Percentiles rank a stretch among this genome's conserved stretches.
These are phyloP conservation scores for Spicauda simplicius DNA, from an alignment of 2,888 invertebrate species.

Conservation along the genomic window DNA sequence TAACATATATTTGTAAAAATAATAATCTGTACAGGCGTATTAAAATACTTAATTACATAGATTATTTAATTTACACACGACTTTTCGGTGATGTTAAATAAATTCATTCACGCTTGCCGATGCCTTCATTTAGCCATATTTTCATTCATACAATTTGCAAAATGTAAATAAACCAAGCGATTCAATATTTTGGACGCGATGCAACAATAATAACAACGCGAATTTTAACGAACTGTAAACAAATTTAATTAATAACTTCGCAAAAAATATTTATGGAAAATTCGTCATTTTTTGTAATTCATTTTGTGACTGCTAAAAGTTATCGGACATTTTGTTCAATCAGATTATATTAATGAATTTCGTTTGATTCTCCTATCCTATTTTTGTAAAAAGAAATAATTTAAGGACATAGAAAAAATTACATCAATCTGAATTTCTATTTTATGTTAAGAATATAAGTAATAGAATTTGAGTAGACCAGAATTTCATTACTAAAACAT, in stretches of 20 bases:
- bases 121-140: slow-evolving; percentile 17
- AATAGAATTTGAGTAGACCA: too few species aligned
- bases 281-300: slow-evolving; percentile 22
- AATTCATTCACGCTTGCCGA: background rate
- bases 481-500: too few species aligned
- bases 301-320: slow-evolving; percentile 19
- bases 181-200: slow-evolving; percentile 28
- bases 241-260: slow-evolving; percentile 36
- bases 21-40: too few species aligned
- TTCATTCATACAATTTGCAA: slow-evolving; percentile 20
- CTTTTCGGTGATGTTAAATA: background rate
- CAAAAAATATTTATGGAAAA: slow-evolving; percentile 29
- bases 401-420: background rate
- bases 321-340: slow-evolving; percentile 25
- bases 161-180: slow-evolving; percentile 18
- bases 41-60: too few species aligned
- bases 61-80: background rate
- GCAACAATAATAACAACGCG: slow-evolving; percentile 34
- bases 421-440: background rate
- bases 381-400: background rate
- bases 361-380: slow-evolving; percentile 6
- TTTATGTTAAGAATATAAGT: background rate
- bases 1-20: too few species aligned
- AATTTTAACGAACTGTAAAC: slow-evolving; percentile 36
- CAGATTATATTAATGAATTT: slow-evolving; percentile 19